phyloP scores from a whole-genome alignment of 2,888 invertebrate species.

The Apotomis turbidana region DNA sequence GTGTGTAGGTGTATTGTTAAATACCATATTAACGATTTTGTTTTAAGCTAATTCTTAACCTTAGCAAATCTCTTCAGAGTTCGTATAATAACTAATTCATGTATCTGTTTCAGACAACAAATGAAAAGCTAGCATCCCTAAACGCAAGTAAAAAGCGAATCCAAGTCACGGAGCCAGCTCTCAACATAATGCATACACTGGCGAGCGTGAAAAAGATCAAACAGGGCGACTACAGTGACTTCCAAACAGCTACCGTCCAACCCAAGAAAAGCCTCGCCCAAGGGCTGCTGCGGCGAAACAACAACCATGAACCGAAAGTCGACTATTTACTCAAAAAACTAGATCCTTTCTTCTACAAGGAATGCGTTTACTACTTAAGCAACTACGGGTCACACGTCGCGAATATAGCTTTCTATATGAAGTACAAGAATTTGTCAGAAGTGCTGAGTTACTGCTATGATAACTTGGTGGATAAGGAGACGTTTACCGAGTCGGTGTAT shows the following conservation, averaged over 20 bases:
- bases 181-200: constrained; percentile 84
- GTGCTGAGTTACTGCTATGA: constrained; percentile 88
- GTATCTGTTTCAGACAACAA: constrained; percentile 62
- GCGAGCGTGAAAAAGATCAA: constrained; percentile 83
- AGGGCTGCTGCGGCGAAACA: constrained; percentile 71
- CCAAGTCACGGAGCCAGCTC: constrained; percentile 81
- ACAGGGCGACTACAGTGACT: constrained; percentile 82
- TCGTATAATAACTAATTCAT: background rate
- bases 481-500: constrained; percentile 89
- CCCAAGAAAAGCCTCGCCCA: constrained; percentile 75
- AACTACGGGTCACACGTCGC: constrained; percentile 91
- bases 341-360: constrained; percentile 86
- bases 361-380: constrained; percentile 91
- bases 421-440: constrained; percentile 87
- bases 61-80: background rate
- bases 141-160: constrained; percentile 77
- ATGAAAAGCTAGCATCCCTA: constrained; percentile 72
- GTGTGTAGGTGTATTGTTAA: too few species aligned
- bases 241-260: constrained; percentile 68
- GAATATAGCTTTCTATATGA: constrained; percentile 89
- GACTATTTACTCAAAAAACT: constrained; percentile 69
- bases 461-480: constrained; percentile 86
- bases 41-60: too few species aligned
- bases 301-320: constrained; percentile 68
- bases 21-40: too few species aligned